These are phyloP conservation scores for Girardinus metallicus DNA, from an alignment of 2,797 vertebrate species.

Conservation along the genomic window DNA sequence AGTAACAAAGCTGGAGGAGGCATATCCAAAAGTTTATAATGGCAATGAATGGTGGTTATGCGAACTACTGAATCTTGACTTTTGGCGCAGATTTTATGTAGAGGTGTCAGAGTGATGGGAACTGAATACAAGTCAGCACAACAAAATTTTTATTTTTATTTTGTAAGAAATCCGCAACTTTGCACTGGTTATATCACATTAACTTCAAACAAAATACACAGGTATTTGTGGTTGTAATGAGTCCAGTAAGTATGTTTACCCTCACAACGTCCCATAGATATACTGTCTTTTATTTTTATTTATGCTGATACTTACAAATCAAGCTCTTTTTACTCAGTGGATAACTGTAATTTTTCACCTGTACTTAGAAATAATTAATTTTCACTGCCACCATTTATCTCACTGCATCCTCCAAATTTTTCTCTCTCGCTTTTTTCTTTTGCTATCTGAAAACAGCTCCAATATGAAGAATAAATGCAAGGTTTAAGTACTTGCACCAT, in stretches of 20 bases:
- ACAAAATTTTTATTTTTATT: not conserved
- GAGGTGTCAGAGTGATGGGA: not conserved
- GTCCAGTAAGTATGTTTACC: not conserved
- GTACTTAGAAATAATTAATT: conserved; percentile 49
- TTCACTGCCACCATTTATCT: conserved; percentile 45
- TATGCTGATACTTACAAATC: conserved; percentile 44
- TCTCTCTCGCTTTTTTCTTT: conserved; percentile 27
- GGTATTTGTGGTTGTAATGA: not conserved
- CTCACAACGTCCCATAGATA: conserved; percentile 1
- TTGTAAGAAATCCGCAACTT: not conserved
- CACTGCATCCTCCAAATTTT: conserved; percentile 1
- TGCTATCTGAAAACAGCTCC: conserved; percentile 40
- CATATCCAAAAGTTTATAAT: not conserved
- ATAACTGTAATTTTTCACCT: conserved; percentile 39
- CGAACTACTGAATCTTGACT: not conserved
- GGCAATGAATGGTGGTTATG: not conserved
- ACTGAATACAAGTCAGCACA: not conserved
- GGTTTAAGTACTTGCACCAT: conserved; percentile 50
- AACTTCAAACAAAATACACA: not conserved
- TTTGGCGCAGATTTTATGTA: not conserved
- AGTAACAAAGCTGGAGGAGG: not conserved
- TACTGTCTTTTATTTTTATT: conserved; percentile 39
- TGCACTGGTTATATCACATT: not conserved
- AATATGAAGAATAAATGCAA: conserved; percentile 37
- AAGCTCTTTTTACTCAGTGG: conserved; percentile 38